Evolutionary conservation across 2,888 invertebrate genomes (phyloP), one percentile per base, ranked within the genome.

Genomic region (Cylindroiulus punctatus): DNA sequence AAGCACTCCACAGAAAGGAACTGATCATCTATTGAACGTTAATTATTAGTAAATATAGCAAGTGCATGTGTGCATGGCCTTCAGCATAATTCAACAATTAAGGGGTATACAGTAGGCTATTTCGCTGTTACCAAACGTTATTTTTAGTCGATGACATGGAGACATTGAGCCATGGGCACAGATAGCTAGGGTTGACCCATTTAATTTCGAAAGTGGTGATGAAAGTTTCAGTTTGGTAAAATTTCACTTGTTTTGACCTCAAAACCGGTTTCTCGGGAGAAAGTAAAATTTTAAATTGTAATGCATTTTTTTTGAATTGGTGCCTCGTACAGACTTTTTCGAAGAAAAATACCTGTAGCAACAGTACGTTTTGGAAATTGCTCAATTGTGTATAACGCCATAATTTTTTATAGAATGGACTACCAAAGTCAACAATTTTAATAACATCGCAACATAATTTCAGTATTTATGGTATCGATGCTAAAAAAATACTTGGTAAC

Each of bases 151-250:
- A 22, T 30, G 14, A 26, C 26, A 44, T 44, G 1, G 14, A 26
- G 26, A 76, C 76, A 76, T 30, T 30, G 30, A 12, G 30, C 76
- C 30, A 30, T 76, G 76, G 76, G 76, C 76, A 76, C 76, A 76
- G 14, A 76, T n/a, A n/a, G n/a, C n/a, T n/a, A n/a, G n/a, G n/a
- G 76, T 76, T 76, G 76, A 76, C 76, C 76, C 22, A 76, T 76
- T 76, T 76, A 76, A 26, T 14, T 30, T 65, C 26, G 65, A 19
- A 65, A 65, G 2, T 76, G 76, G 76, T 76, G 76, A 8, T 30
- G 76, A 76, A 76, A 76, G 30, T 76, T 26, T 26, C 30, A 76
- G 7, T 22, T n/a, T 57, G 22, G 57, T 1, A 19, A 0, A 5
- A 5, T 22, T 57, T 57, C 22, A 10, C 3, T 76, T 10, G 12